Conservation (phyloP, 2,797 vertebrate genomes). For the Spondyliosoma cantharus region DNA sequence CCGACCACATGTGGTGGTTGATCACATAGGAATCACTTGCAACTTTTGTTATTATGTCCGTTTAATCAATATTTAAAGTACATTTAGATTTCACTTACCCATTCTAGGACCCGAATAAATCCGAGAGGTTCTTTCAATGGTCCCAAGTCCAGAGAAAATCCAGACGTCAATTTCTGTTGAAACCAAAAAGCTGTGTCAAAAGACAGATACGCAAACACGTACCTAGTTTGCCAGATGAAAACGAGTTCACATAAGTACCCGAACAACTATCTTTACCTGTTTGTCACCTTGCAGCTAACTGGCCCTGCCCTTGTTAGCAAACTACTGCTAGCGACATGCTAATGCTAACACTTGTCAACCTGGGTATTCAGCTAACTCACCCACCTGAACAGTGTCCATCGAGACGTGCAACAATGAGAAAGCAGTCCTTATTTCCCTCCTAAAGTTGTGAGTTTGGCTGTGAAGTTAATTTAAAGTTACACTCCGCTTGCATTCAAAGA, state of each 20-base stretch:
- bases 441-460: background rate
- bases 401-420: background rate
- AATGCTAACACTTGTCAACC: slow-evolving; percentile 41
- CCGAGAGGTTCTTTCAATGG: slow-evolving; percentile 85
- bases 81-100: slow-evolving; percentile 75
- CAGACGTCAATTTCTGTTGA: slow-evolving; percentile 72
- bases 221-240: background rate
- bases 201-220: background rate
- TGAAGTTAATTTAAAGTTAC: slow-evolving; percentile 16
- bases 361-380: slow-evolving; percentile 2
- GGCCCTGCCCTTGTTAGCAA: slow-evolving; percentile 69
- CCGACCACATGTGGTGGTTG: background rate
- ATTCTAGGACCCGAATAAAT: slow-evolving; percentile 86
- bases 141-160: slow-evolving; percentile 82
- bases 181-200: slow-evolving; percentile 5
- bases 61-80: background rate
- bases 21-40: too few relatives aligned
- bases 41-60: background rate
- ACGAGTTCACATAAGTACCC: background rate
- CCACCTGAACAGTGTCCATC: slow-evolving; percentile 75
- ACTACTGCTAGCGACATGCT: slow-evolving; percentile 59
- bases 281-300: slow-evolving; percentile 61
- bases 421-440: background rate
- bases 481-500: slow-evolving; percentile 7
- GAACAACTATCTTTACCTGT: slow-evolving; percentile 32